Percentiles rank a stretch among this genome's conserved stretches.
Conservation (phyloP, 2,113 vertebrate species). For the Pseudolaguvia tuberculata region DNA sequence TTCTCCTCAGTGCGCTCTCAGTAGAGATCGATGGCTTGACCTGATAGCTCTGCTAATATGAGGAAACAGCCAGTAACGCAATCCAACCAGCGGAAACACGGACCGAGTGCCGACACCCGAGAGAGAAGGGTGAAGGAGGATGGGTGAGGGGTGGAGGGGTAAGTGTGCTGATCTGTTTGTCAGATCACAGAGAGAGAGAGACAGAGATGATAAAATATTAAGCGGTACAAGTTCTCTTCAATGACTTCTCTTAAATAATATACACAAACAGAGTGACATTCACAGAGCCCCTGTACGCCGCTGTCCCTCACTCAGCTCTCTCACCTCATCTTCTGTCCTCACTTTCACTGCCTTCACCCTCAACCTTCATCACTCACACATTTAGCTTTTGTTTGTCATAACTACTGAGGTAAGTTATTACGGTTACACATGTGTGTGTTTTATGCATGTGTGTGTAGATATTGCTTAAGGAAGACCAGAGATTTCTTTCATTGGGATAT, state of each 20-base stretch:
- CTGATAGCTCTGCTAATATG: conserved; percentile 43
- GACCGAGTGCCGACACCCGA: conserved; percentile 26
- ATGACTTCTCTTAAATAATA: conserved; percentile 55
- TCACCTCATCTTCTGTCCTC: background rate
- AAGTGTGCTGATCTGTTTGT: conserved; percentile 49
- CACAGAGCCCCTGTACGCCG: conserved; percentile 39
- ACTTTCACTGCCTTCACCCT: background rate
- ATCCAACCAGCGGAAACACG: conserved; percentile 46
- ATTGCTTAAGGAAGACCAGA: background rate
- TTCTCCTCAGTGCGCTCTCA: conserved; percentile 34
- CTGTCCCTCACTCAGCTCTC: background rate
- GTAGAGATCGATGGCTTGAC: conserved; percentile 38
- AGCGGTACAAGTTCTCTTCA: conserved; percentile 56
- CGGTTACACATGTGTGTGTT: background rate
- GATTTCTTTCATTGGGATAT: background rate
- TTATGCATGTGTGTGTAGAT: background rate
- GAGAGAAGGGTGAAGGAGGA: conserved; percentile 11
- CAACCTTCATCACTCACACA: background rate
- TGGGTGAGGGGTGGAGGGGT: conserved; percentile 4
- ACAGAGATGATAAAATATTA: conserved; percentile 68
- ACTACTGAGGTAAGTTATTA: background rate
- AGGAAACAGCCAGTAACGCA: conserved; percentile 47
- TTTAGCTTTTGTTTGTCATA: background rate
- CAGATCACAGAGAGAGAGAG: conserved; percentile 61
- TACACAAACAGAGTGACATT: conserved; percentile 36